A percentile compares a stretch with the other conserved stretches of the same genome.
Conservation (phyloP, 1,140 invertebrate genomes). For the Armadillidium nasatum region DNA sequence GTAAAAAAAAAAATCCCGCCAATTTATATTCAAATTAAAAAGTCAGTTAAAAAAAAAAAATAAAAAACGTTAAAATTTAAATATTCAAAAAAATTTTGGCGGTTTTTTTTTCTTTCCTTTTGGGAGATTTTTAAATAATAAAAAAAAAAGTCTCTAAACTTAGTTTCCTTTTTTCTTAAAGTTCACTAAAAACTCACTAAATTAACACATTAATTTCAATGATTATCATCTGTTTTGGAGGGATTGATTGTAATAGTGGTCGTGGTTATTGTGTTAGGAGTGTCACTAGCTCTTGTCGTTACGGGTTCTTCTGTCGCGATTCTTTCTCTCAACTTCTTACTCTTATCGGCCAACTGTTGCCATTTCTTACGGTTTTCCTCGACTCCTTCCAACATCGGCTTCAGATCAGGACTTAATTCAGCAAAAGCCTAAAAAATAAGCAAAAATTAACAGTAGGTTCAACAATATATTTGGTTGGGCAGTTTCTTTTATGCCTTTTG, state of each 20-base stretch:
- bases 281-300: slow-evolving; percentile 25
- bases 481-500: background rate
- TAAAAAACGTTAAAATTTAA: too few species aligned
- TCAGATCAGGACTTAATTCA: slow-evolving; percentile 66
- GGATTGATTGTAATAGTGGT: too few species aligned
- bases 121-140: background rate
- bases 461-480: background rate
- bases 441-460: background rate
- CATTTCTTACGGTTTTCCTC: slow-evolving; percentile 73
- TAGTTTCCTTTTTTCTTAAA: background rate
- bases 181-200: background rate
- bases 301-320: slow-evolving; percentile 29
- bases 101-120: too few species aligned
- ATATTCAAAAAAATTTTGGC: too few species aligned
- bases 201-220: too few species aligned
- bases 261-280: slow-evolving; percentile 4
- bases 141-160: background rate
- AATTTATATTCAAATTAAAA: too few species aligned
- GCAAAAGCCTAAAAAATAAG: slow-evolving; percentile 69
- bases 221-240: too few species aligned
- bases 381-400: slow-evolving; percentile 79
- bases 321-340: background rate
- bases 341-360: slow-evolving; percentile 61
- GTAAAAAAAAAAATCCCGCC: too few species aligned
- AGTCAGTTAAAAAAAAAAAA: too few species aligned